phyloP scores from a whole-genome alignment of 2,888 invertebrate species.

The Tinea semifulvella region DNA sequence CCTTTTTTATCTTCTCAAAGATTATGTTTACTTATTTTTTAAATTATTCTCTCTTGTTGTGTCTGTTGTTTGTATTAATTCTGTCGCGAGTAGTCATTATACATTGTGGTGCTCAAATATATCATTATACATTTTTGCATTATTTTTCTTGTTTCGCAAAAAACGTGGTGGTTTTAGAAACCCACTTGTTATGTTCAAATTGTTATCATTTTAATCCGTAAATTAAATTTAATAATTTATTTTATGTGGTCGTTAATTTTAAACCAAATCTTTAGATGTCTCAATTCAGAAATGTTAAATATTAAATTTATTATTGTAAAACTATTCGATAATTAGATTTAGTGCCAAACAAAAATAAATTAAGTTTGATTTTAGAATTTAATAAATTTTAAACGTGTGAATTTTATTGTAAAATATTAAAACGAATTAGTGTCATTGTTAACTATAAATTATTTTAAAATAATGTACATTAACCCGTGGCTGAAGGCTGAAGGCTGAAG shows the following conservation, averaged over 20 bases:
- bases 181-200: constrained; percentile 12
- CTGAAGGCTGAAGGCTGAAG: constrained; percentile 27
- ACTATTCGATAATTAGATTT: constrained; percentile 54
- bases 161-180: constrained; percentile 11
- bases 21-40: too few species aligned
- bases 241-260: constrained; percentile 8
- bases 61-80: neutral
- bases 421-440: constrained; percentile 63
- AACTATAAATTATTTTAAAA: constrained; percentile 48
- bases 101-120: constrained; percentile 37
- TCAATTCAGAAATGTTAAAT: constrained; percentile 31
- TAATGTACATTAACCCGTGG: constrained; percentile 25
- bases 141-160: neutral
- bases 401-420: constrained; percentile 52
- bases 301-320: constrained; percentile 25
- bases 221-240: constrained; percentile 11
- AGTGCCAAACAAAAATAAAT: constrained; percentile 54
- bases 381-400: constrained; percentile 38
- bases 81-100: constrained; percentile 12
- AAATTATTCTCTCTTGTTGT: too few species aligned
- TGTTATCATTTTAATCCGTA: constrained; percentile 14
- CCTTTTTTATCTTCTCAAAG: too few species aligned
- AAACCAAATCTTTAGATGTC: constrained; percentile 24
- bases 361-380: constrained; percentile 56
- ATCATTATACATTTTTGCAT: constrained; percentile 25